Base-by-base conservation (phyloP, 2,797 vertebrate genomes). In the Epinephelus awoara region DNA sequence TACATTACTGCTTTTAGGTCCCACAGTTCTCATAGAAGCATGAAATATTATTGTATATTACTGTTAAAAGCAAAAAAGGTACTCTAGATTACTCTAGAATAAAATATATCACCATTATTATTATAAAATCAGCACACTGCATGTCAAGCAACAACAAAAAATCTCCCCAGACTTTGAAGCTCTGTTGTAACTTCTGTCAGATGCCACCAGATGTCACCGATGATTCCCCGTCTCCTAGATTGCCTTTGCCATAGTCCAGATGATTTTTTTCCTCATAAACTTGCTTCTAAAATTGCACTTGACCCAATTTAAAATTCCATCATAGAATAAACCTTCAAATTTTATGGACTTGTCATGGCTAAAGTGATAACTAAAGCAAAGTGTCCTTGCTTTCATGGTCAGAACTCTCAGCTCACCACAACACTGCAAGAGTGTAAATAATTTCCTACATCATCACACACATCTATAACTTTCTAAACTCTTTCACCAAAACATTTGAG, bases 131-230 rank as follows among this genome's bases (percentile, higher is more conserved):
- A 69, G 10, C 65, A 50, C 2, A 34, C 10, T 42, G 3, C 2
- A 44, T 50, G 15, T 62, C 12, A 40, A n/a, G 12, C 10, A 56
- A 44, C n/a, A 10, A 42, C 21, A 69, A 52, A 42, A 42, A 42
- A 42, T 11, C 11, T 12, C 40, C 40, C 40, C 9, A 59, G 18
- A 66, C 55, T 23, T 21, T n/a, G 38, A 51, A 64, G 27, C 7
- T 17, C 13, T 14, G 5, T 21, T 82, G 77, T 54, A 72, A 12
- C 27, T 61, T 2, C 19, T 40, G 25, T 3, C 4, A 63, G 14
- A 5, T 19, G 55, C 93, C 94, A 94, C 86, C 47, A 92, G 93
- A 80, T 86, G 94, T 89, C 93, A 82, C 85, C 67, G 62, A 80
- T 27, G 47, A 57, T 49, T 51, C 46, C 64, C 8, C 11, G n/a